These are phyloP conservation scores for Lycodopsis pacificus DNA, from an alignment of 2,797 vertebrate genomes.

Conservation along the genomic window DNA sequence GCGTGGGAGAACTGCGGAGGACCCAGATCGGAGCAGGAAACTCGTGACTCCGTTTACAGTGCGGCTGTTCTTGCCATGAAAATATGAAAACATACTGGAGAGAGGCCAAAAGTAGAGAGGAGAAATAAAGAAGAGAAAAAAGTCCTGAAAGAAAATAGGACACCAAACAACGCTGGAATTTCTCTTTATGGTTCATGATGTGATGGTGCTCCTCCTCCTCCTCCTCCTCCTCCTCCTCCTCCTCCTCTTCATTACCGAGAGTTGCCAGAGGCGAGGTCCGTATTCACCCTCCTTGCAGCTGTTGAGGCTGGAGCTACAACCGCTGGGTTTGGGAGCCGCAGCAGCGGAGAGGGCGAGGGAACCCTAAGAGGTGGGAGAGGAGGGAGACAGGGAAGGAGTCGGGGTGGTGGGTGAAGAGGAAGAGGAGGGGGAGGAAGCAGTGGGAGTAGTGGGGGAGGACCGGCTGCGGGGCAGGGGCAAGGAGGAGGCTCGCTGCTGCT, in stretches of 20 bases:
- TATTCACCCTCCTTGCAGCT: slow-evolving; percentile 56
- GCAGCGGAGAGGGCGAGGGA: slow-evolving; percentile 62
- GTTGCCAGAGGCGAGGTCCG: slow-evolving; percentile 40
- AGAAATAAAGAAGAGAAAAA: neutral
- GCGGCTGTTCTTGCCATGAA: slow-evolving; percentile 18
- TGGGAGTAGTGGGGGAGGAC: slow-evolving; percentile 62
- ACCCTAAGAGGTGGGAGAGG: slow-evolving; percentile 61
- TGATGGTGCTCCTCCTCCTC: slow-evolving; percentile 38
- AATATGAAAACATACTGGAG: slow-evolving; percentile 29
- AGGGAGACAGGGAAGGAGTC: slow-evolving; percentile 72
- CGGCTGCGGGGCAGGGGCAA: slow-evolving; percentile 68
- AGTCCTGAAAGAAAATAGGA: slow-evolving; percentile 33
- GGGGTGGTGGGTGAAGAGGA: slow-evolving; percentile 70
- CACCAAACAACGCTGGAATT: slow-evolving; percentile 6
- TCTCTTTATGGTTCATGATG: slow-evolving; percentile 33
- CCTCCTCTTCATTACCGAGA: slow-evolving; percentile 54
- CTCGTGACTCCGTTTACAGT: slow-evolving; percentile 43
- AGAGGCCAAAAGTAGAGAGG: slow-evolving; percentile 19
- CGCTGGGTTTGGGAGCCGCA: slow-evolving; percentile 54
- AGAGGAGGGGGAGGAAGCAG: slow-evolving; percentile 53
- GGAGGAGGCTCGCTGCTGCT: slow-evolving; percentile 81
- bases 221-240: slow-evolving; percentile 31
- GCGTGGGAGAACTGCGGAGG: slow-evolving; percentile 60
- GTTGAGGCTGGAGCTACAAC: slow-evolving; percentile 47
- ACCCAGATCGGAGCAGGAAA: slow-evolving; percentile 50